Evolutionary conservation across 2,797 vertebrate species (phyloP).

Genomic region (Leucoraja ocellata): DNA sequence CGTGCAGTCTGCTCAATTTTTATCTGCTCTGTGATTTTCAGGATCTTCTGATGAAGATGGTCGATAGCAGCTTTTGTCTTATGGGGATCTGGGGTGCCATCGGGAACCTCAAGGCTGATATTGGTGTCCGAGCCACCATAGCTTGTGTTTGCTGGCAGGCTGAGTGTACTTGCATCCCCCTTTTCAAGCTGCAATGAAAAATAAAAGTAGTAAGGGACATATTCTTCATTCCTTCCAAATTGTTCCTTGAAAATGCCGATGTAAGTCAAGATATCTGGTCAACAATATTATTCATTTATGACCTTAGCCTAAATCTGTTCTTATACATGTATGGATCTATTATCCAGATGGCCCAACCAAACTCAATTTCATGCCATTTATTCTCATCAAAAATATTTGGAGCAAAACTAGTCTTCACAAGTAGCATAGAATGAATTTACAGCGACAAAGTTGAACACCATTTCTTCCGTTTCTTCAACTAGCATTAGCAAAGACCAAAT

Average conservation of each 20-base stretch:
- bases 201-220: not conserved
- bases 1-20: slow-evolving; percentile 94
- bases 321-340: not conserved
- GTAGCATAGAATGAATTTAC: not conserved
- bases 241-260: not conserved
- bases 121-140: slow-evolving; percentile 81
- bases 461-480: not conserved
- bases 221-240: not conserved
- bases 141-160: slow-evolving; percentile 66
- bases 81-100: slow-evolving; percentile 72
- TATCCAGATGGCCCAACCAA: not conserved
- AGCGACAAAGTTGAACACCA: not conserved
- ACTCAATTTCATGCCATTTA: not conserved
- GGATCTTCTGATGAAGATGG: slow-evolving; percentile 94
- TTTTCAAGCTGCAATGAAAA: slow-evolving; percentile 75
- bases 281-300: not conserved
- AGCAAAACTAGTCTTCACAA: not conserved
- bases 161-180: slow-evolving; percentile 73
- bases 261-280: not conserved
- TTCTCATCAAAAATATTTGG: not conserved
- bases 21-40: slow-evolving; percentile 97
- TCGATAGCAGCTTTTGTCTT: slow-evolving; percentile 83
- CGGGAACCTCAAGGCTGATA: slow-evolving; percentile 75
- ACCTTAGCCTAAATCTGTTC: not conserved
- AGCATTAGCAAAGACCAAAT: not conserved